Percentiles rank a stretch among this genome's conserved stretches.
Conservation (phyloP, 2,888 invertebrate genomes). For the Bruchidius siliquastri region DNA sequence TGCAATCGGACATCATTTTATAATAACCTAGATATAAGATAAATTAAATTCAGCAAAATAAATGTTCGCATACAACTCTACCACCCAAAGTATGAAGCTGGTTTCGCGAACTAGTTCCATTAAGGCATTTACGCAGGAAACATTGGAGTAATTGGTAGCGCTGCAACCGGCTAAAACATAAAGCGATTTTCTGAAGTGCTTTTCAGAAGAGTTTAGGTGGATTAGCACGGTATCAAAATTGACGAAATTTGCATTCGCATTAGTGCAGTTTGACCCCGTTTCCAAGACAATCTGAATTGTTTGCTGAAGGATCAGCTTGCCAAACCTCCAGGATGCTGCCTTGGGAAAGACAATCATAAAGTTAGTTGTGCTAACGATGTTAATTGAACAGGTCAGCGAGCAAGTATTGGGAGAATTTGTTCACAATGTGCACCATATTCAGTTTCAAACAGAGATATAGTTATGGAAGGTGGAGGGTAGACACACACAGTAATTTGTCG, state of each 20-base stretch:
- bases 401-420: no score
- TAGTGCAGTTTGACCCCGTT: neutral
- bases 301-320: neutral
- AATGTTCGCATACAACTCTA: neutral
- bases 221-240: neutral
- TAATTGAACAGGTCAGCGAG: neutral
- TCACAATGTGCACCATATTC: no score
- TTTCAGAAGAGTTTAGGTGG: neutral
- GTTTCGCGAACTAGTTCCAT: neutral
- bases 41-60: neutral
- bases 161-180: neutral
- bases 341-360: neutral
- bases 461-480: no score
- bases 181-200: neutral
- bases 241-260: neutral
- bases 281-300: neutral
- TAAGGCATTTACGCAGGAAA: neutral
- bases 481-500: no score
- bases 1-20: no score
- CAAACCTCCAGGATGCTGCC: neutral
- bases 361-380: neutral
- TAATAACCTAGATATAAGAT: no score
- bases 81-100: neutral
- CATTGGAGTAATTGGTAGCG: neutral
- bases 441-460: no score